Evolutionary conservation across 2,888 invertebrate species (phyloP).

Genomic region (Meloe dianella): DNA sequence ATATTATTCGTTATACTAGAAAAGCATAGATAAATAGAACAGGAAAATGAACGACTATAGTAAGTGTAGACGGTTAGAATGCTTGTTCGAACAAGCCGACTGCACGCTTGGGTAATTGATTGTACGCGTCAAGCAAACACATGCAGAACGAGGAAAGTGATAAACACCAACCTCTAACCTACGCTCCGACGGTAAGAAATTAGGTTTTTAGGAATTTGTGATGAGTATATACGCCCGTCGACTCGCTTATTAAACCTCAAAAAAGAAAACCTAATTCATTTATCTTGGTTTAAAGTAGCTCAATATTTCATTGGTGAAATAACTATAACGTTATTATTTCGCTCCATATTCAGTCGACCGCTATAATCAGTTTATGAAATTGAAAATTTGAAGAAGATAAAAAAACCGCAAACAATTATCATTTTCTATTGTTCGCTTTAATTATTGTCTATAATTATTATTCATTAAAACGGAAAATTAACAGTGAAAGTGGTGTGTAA

Average conservation of each 20-base stretch:
- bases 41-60: background rate
- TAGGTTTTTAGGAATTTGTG: conserved; percentile 25
- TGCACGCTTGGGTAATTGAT: conserved; percentile 38
- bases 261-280: conserved; percentile 16
- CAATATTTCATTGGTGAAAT: background rate
- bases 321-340: background rate
- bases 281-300: background rate
- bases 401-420: background rate
- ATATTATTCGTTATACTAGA: no score
- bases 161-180: conserved; percentile 36
- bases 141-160: conserved; percentile 36
- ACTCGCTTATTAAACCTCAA: conserved; percentile 11
- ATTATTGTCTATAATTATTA: conserved; percentile 20
- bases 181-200: conserved; percentile 25
- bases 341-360: background rate
- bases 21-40: background rate
- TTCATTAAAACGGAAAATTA: conserved; percentile 28
- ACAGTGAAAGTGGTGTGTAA: conserved; percentile 31
- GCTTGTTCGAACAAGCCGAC: conserved; percentile 37
- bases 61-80: conserved; percentile 30
- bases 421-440: background rate
- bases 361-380: background rate
- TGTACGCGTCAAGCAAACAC: conserved; percentile 37
- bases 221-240: background rate
- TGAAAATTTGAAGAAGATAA: background rate